A percentile compares a stretch with the other conserved stretches of the same genome.
phyloP scores from a whole-genome alignment of 2,113 vertebrate genomes.

The Pygoscelis adeliae region DNA sequence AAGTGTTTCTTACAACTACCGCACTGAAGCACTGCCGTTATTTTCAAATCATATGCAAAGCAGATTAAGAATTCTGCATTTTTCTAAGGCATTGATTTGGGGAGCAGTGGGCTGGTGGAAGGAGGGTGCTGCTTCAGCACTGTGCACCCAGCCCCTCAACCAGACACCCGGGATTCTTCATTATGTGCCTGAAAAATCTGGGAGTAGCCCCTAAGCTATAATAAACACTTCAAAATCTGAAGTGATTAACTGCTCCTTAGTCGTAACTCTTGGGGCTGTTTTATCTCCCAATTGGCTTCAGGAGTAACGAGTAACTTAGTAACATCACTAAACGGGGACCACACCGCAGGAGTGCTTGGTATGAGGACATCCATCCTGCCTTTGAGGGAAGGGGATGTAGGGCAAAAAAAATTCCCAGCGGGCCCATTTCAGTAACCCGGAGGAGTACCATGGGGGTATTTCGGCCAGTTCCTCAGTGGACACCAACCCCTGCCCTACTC shows the following conservation, averaged over 20 bases:
- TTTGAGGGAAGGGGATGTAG: accelerated
- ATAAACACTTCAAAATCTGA: background rate
- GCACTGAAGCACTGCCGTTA: background rate
- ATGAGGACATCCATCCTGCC: background rate
- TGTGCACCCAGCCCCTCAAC: too few species aligned
- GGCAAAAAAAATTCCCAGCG: background rate
- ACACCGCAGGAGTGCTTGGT: background rate
- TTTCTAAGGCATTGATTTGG: conserved; percentile 20
- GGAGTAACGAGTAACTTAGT: background rate
- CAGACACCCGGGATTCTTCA: background rate
- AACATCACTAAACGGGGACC: background rate
- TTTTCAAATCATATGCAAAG: conserved; percentile 28
- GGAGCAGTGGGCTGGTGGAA: background rate
- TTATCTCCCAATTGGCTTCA: background rate
- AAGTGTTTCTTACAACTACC: background rate
- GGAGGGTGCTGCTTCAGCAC: background rate
- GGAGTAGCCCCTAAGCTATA: background rate
- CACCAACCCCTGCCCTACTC: background rate
- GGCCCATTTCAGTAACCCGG: background rate
- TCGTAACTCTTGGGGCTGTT: background rate
- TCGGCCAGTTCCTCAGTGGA: background rate
- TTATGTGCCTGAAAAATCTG: background rate
- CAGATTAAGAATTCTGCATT: conserved; percentile 50
- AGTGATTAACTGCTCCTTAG: background rate
- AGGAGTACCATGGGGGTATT: background rate